Conservation (phyloP, 2,113 vertebrate species). For the Macquaria australasica region DNA sequence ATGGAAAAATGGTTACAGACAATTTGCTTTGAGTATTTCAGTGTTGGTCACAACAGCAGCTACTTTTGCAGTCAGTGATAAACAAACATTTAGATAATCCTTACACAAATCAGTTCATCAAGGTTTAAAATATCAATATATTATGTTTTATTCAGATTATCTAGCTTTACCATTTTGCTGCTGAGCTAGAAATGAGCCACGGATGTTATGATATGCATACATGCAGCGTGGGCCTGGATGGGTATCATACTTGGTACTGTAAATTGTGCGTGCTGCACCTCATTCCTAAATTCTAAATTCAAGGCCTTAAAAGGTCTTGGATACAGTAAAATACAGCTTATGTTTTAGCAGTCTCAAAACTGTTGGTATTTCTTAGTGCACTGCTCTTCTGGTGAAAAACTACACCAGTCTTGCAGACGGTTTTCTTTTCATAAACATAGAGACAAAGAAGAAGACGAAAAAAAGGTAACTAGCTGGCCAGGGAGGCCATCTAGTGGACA, state of each 20-base stretch:
- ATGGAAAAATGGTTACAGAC: neutral
- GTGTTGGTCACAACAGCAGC: neutral
- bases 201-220: neutral
- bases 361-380: neutral
- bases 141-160: neutral
- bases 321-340: neutral
- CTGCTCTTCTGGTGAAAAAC: constrained; percentile 1
- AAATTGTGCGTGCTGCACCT: constrained; percentile 32
- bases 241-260: neutral
- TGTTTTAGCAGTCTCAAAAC: neutral
- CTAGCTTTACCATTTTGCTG: neutral
- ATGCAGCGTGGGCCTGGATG: constrained; percentile 1
- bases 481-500: constrained; percentile 67
- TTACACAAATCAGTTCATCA: neutral
- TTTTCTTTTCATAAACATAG: neutral
- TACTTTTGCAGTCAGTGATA: neutral
- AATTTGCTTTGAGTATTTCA: neutral
- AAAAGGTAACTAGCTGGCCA: constrained; percentile 6
- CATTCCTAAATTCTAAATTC: neutral
- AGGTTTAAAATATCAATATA: neutral
- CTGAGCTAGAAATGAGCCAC: neutral
- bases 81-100: neutral
- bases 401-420: neutral
- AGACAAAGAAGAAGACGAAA: neutral
- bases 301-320: neutral